A percentile compares a stretch with the other conserved stretches of the same genome.
Conservation (phyloP, 1,140 invertebrate genomes). For the Tribolium castaneum region DNA sequence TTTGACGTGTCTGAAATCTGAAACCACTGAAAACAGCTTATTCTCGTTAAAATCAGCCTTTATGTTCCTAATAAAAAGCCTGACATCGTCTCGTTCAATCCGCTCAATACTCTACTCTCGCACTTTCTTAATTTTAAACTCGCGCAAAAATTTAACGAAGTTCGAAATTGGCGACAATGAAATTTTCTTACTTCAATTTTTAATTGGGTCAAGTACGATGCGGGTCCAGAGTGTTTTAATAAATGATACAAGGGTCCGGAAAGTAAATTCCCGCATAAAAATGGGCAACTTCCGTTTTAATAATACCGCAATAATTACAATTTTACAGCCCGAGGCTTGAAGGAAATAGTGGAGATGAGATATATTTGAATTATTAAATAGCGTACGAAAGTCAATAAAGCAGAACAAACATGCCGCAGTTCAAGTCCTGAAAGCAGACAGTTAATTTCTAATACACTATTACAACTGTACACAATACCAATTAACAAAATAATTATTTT, state of each 20-base stretch:
- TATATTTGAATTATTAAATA: constrained; percentile 17
- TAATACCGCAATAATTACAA: neutral
- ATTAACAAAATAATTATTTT: no score
- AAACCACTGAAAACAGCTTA: constrained; percentile 34
- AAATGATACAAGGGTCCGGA: neutral
- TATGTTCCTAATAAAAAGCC: constrained; percentile 31
- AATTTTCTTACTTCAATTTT: neutral
- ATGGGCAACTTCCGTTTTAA: neutral
- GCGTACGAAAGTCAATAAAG: constrained; percentile 10
- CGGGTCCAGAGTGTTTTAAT: neutral
- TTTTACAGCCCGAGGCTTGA: neutral
- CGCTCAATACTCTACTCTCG: constrained; percentile 11
- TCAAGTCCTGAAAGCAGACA: neutral
- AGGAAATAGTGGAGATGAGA: constrained; percentile 2
- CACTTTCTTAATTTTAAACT: constrained; percentile 27
- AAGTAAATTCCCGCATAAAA: neutral
- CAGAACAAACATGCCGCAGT: constrained; percentile 3
- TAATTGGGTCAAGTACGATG: neutral
- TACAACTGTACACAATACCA: neutral
- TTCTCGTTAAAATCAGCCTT: constrained; percentile 35
- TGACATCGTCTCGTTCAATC: constrained; percentile 25
- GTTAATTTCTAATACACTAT: neutral
- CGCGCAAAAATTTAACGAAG: constrained; percentile 12
- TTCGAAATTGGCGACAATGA: constrained; percentile 8
- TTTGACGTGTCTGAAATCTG: constrained; percentile 35